phyloP scores from a whole-genome alignment of 2,113 vertebrate species.

The Zootoca vivipara region DNA sequence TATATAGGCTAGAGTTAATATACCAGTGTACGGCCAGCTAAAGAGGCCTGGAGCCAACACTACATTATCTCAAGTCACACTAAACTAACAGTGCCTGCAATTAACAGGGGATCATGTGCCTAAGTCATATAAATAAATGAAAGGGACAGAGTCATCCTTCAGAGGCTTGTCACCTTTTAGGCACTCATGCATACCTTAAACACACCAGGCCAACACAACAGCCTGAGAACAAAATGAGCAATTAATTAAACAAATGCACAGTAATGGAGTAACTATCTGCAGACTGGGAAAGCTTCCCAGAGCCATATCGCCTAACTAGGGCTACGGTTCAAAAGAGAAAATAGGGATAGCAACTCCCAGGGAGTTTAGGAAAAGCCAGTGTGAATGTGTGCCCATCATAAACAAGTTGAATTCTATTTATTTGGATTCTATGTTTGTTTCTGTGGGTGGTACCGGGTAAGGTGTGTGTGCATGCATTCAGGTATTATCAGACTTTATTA shows the following conservation, averaged over 20 bases:
- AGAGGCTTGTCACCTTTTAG: slow-evolving; percentile 73
- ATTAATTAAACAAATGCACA: slow-evolving; percentile 81
- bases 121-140: slow-evolving; percentile 78
- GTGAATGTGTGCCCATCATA: slow-evolving; percentile 24
- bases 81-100: slow-evolving; percentile 61
- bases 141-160: slow-evolving; percentile 72
- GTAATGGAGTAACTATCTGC: slow-evolving; percentile 63
- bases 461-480: background rate
- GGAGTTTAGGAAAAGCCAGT: slow-evolving; percentile 26
- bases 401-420: slow-evolving; percentile 12
- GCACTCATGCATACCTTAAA: slow-evolving; percentile 75
- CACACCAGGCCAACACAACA: slow-evolving; percentile 65
- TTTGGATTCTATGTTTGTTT: slow-evolving; percentile 24
- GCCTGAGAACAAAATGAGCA: slow-evolving; percentile 77
- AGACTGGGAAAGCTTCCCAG: slow-evolving; percentile 67
- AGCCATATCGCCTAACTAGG: slow-evolving; percentile 62
- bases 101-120: slow-evolving; percentile 75
- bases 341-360: slow-evolving; percentile 24
- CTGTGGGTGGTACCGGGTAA: background rate
- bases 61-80: slow-evolving; percentile 56
- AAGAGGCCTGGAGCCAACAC: slow-evolving; percentile 46
- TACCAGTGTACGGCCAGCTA: slow-evolving; percentile 1
- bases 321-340: slow-evolving; percentile 37
- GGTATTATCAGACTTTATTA: background rate
- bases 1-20: background rate